A percentile compares a stretch with the other conserved stretches of the same genome.
Conservation (phyloP, 1,140 invertebrate genomes). For the Grapholita molesta region DNA sequence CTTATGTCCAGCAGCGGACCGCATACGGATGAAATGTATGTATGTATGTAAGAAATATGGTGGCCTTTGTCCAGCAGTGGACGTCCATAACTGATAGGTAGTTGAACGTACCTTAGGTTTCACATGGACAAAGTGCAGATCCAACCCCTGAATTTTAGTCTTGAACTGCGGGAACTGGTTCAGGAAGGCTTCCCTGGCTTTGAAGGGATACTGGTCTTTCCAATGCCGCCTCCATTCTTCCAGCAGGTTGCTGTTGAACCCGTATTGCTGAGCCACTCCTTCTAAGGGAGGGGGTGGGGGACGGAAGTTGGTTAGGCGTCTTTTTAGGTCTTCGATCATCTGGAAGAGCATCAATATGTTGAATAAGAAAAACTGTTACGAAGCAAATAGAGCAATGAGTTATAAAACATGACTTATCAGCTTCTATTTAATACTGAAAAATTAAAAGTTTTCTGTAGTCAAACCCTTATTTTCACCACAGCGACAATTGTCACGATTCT, state of each 20-base stretch:
- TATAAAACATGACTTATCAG: too few relatives aligned
- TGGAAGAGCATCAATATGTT: conserved; percentile 37
- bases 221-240: conserved; percentile 82
- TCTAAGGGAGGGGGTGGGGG: conserved; percentile 80
- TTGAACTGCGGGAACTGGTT: conserved; percentile 85
- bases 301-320: conserved; percentile 76
- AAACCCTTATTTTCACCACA: too few relatives aligned
- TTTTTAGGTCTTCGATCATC: conserved; percentile 81
- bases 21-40: too few relatives aligned
- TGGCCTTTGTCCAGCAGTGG: too few relatives aligned
- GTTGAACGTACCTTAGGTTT: conserved; percentile 59
- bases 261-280: conserved; percentile 84
- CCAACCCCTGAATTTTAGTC: conserved; percentile 81
- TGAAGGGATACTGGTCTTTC: conserved; percentile 84
- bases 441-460: too few relatives aligned
- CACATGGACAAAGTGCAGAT: conserved; percentile 84
- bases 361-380: background rate
- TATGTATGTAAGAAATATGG: too few relatives aligned
- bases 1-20: too few relatives aligned
- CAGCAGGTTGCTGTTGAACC: conserved; percentile 83
- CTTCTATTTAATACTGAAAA: too few relatives aligned
- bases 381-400: too few relatives aligned
- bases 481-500: too few relatives aligned
- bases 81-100: too few relatives aligned
- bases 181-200: conserved; percentile 79